These are phyloP conservation scores for Amiota minor DNA, from an alignment of 2,888 invertebrate species.

Conservation along the genomic window DNA sequence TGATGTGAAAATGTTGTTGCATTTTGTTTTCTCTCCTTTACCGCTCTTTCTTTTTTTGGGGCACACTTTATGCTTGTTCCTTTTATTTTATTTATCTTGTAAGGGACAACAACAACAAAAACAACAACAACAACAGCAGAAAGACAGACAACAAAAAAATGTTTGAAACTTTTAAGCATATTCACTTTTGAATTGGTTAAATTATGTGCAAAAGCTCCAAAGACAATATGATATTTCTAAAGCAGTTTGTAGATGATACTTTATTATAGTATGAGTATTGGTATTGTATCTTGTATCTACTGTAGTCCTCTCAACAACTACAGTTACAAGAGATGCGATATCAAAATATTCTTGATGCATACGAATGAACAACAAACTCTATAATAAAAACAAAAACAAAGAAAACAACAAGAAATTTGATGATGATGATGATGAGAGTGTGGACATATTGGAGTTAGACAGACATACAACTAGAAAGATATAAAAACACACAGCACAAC, in stretches of 20 bases:
- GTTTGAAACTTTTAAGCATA: slow-evolving; percentile 2
- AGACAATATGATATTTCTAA: not conserved
- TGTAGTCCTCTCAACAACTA: not conserved
- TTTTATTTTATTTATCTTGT: not conserved
- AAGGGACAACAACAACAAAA: not conserved
- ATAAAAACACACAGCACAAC: not conserved
- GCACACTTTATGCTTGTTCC: not conserved
- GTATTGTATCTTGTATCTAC: not conserved
- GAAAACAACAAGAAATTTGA: not conserved
- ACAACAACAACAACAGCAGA: not conserved
- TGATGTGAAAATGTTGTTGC: not conserved
- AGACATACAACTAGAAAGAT: slow-evolving; percentile 1
- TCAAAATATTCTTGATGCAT: no score
- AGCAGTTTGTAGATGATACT: not conserved
- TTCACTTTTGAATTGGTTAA: slow-evolving; percentile 23
- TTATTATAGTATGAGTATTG: not conserved
- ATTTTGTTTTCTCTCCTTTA: not conserved
- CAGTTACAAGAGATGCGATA: not conserved
- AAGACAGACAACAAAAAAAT: not conserved
- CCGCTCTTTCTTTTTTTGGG: not conserved
- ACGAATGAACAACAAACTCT: not conserved
- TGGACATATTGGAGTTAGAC: no score
- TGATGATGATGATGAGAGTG: no score
- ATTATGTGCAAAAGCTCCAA: not conserved
- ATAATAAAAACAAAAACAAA: not conserved